These are phyloP conservation scores for Oppia nitens DNA, from an alignment of 1,140 invertebrate genomes.

Conservation along the genomic window DNA sequence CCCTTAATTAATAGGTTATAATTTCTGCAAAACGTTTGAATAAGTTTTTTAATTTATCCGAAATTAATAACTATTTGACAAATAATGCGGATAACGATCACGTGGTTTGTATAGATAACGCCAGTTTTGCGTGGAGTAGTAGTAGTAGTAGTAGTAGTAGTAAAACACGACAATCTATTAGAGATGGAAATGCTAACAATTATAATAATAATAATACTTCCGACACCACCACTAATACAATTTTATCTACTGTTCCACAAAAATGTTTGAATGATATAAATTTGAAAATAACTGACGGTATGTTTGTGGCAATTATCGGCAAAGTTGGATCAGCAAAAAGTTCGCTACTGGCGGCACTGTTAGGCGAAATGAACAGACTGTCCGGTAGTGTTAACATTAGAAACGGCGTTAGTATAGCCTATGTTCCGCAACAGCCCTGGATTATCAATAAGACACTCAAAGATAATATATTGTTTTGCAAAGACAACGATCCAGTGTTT, in stretches of 20 bases:
- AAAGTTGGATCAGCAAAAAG: constrained; percentile 35
- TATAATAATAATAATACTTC: constrained; percentile 1
- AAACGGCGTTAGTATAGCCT: constrained; percentile 42
- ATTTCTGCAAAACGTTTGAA: constrained; percentile 67
- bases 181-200: neutral
- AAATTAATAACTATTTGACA: constrained; percentile 17
- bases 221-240: neutral
- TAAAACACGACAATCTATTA: neutral
- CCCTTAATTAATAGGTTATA: too few relatives aligned
- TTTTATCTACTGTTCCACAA: constrained; percentile 16
- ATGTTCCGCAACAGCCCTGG: constrained; percentile 85
- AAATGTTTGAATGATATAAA: constrained; percentile 19
- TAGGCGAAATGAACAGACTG: constrained; percentile 37
- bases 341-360: constrained; percentile 39
- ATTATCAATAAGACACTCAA: constrained; percentile 75
- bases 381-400: too few relatives aligned
- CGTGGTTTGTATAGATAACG: constrained; percentile 15
- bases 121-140: constrained; percentile 6
- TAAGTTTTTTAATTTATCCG: constrained; percentile 73
- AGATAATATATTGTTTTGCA: constrained; percentile 71
- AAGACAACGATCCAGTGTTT: constrained; percentile 25
- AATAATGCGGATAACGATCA: neutral
- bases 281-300: too few relatives aligned
- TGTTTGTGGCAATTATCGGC: constrained; percentile 34
- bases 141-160: neutral